Conservation (phyloP, 2,888 invertebrate genomes). For the Ophraella communa region DNA sequence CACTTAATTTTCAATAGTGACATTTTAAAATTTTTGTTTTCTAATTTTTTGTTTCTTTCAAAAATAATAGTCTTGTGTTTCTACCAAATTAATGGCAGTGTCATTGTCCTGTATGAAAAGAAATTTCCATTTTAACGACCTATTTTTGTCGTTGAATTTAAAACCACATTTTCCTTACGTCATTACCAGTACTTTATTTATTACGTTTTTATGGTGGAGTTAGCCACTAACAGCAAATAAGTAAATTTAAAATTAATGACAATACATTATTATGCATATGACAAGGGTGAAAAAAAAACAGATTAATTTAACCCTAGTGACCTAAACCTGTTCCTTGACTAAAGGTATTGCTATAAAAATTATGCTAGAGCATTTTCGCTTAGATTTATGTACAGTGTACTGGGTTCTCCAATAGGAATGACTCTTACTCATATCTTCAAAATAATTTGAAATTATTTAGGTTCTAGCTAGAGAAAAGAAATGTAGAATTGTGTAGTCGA, state of each 20-base stretch:
- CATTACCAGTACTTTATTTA: slow-evolving; percentile 10
- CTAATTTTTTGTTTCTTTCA: too few relatives aligned
- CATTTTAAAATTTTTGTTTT: too few relatives aligned
- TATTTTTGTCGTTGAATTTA: slow-evolving; percentile 2
- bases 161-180: slow-evolving; percentile 7
- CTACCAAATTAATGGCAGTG: not conserved
- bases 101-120: not conserved
- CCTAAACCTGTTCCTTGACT: not conserved
- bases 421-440: too few relatives aligned
- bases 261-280: not conserved
- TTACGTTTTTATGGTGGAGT: not conserved
- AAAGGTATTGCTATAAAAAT: not conserved
- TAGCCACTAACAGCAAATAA: not conserved
- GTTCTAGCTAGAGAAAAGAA: too few relatives aligned
- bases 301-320: slow-evolving; percentile 10
- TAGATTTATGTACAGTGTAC: too few relatives aligned
- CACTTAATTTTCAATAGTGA: too few relatives aligned
- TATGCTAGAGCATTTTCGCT: too few relatives aligned
- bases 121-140: not conserved
- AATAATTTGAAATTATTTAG: too few relatives aligned
- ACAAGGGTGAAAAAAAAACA: slow-evolving; percentile 13
- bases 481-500: too few relatives aligned
- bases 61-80: too few relatives aligned
- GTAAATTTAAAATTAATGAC: slow-evolving; percentile 18
- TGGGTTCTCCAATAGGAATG: too few relatives aligned